Evolutionary conservation across 2,888 invertebrate species (phyloP), one percentile per base, ranked within the genome.

Genomic region (Noctua fimbriata): DNA sequence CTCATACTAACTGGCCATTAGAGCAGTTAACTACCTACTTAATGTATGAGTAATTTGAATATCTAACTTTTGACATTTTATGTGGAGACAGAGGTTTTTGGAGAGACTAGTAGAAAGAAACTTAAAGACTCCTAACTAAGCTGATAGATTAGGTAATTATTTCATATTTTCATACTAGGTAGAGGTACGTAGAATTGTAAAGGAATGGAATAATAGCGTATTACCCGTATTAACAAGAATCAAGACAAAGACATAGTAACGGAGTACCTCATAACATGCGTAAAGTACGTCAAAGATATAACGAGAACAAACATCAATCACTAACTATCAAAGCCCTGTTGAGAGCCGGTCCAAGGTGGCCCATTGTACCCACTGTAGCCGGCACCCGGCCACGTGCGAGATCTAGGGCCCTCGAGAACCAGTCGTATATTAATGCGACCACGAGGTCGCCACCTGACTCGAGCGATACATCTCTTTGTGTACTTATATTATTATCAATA

Each of bases 381-480:
- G 66, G 65, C 28, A 55, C 41, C 24, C 65, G 78, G 77, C 85
- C 93, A 92, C 93, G 92, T 92, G 93, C 89, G 87, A 83, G 87
- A 88, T 82, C 85, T 88, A 90, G 92, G 90, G 89, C 90, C 89
- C 88, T 88, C 76, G 52, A 86, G 87, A 89, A 80, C 90, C 84
- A 79, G 89, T 90, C 81, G 89, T 78, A 77, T 73, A 82, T 83
- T 89, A 93, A 94, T 93, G 90, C 89, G 90, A 88, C 83, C 92
- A 92, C 93, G 93, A 93, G 93, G 93, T 92, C 93, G 91, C 83
- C 86, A 91, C 89, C 90, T 91, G 91, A 89, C 83, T 82, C 69
- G 80, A 66, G 69, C 67, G 74, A 82, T 83, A 89, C 76, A 82
- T 78, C 83, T 87, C 80, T 87, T 86, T 79, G 79, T 44, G 44